Percentiles rank a stretch among this genome's conserved stretches.
phyloP scores from a whole-genome alignment of 2,797 vertebrate species.

The Pseudochirops cupreus region DNA sequence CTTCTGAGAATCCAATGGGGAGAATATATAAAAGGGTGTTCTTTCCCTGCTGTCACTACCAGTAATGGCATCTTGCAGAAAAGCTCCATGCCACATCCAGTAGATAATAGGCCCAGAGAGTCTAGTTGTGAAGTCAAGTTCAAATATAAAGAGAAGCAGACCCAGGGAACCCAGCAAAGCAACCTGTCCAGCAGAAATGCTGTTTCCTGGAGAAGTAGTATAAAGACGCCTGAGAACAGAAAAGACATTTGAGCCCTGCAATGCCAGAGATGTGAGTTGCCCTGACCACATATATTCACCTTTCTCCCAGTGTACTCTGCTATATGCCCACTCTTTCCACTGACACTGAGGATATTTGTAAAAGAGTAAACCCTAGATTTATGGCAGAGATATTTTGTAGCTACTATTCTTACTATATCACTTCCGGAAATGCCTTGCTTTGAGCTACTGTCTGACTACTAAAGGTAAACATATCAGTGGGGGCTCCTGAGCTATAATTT shows the following conservation, averaged over 20 bases:
- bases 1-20: neutral
- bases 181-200: neutral
- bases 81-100: neutral
- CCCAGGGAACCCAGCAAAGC: neutral
- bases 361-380: neutral
- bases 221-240: neutral
- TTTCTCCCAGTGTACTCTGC: neutral
- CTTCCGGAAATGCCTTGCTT: neutral
- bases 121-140: neutral
- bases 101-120: neutral
- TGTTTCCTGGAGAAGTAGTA: neutral
- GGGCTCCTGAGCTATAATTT: neutral
- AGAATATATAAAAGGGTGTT: neutral
- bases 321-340: neutral
- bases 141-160: neutral
- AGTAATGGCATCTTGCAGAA: neutral
- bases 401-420: neutral
- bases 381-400: neutral
- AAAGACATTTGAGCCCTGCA: neutral
- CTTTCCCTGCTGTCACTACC: neutral
- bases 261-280: neutral
- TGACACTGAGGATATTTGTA: neutral
- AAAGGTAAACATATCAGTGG: neutral
- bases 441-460: neutral
- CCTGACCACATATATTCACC: neutral